These are phyloP conservation scores for Ylistrum balloti DNA, from an alignment of 1,140 invertebrate species.

Conservation along the genomic window DNA sequence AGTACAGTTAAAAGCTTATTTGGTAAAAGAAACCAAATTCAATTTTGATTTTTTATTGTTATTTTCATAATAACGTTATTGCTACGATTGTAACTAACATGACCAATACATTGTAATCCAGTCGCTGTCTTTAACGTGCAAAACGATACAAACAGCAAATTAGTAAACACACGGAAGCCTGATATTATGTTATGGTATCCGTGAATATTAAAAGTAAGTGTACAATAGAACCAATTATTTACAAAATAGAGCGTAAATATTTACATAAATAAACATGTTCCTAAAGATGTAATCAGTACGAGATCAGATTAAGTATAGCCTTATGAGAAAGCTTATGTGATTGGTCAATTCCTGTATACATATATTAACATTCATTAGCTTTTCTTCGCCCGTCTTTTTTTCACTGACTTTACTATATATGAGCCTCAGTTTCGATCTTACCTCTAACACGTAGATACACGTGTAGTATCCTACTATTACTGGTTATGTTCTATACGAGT, in stretches of 20 bases:
- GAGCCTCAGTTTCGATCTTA: too few relatives aligned
- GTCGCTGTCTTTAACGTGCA: background rate
- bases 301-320: background rate
- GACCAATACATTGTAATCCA: background rate
- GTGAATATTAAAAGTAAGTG: too few relatives aligned
- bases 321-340: too few relatives aligned
- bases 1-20: background rate
- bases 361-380: too few relatives aligned
- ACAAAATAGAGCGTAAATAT: background rate
- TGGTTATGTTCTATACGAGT: too few relatives aligned
- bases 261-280: background rate
- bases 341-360: too few relatives aligned
- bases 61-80: background rate
- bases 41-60: constrained; percentile 13
- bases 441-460: too few relatives aligned
- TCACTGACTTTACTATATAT: too few relatives aligned
- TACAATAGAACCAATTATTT: background rate
- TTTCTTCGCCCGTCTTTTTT: too few relatives aligned
- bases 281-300: background rate
- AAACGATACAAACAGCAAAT: background rate
- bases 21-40: constrained; percentile 35
- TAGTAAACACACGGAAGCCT: background rate
- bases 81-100: background rate
- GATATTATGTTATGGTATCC: background rate
- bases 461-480: too few relatives aligned